Evolutionary conservation across 1,140 invertebrate species (phyloP), one percentile per base, ranked within the genome.

Genomic region (Saccostrea glomerata): DNA sequence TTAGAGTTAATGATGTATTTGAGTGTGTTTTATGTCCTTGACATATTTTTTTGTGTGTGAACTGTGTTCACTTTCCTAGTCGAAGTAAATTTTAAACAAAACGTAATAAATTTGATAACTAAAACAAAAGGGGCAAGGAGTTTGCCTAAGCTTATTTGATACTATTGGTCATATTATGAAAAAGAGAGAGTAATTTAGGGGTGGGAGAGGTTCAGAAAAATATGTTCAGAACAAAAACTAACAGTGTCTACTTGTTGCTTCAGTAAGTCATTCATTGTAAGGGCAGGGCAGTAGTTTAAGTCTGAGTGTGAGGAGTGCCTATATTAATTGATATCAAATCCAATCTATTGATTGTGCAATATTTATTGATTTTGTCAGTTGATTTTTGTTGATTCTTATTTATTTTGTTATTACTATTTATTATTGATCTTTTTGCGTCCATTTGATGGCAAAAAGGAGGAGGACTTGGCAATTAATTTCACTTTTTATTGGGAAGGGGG

Each of bases 331-430:
- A 77, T 77, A 77, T 77, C 70, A 77, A 77, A 77, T 77, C 70
- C 70, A 77, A 77, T 77, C 70, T 77, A 77, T 77, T 77, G 70
- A 77, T 77, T 77, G 70, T 77, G 70, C 70, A 77, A 77, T 77
- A 77, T 77, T 77, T 77, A 77, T 77, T 77, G 70, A 77, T 77
- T 30, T 77, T 77, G 70, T 77, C 70, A 77, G 70, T 77, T 77
- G 70, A 77, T 77, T 77, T 63, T 77, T 77, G 70, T 77, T 77
- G 70, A 77, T 77, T 77, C 70, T 77, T 77, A 77, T 77, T 77
- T 77, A 77, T 77, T 77, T 47, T 47, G 47, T 47, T 77, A 25
- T 77, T 77, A 77, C 70, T 77, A 77, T 77, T 77, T 77, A 77
- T 77, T 77, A 77, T 77, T 77, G 70, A 77, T 77, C 70, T 77